Base-by-base conservation (phyloP, 2,113 vertebrate genomes). In the Labeo rohita region DNA sequence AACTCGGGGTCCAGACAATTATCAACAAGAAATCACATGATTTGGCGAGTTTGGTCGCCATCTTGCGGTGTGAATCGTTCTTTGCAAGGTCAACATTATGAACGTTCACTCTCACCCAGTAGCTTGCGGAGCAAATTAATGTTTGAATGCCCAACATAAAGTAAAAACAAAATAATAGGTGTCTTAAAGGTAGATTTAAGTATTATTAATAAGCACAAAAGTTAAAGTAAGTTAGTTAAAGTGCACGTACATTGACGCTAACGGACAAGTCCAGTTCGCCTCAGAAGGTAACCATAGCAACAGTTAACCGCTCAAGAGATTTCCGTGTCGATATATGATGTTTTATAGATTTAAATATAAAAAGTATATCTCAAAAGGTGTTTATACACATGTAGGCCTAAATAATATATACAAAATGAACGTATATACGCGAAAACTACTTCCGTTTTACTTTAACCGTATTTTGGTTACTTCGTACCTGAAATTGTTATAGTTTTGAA, bases 21-120 rank as follows among this genome's bases (percentile, higher is more conserved):
- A 6, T 68, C 0, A 52, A 21, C 1, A 66, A 16, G 47, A 52
- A 68, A 49, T 45, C 43, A 12, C 45, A 28, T 43, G 56, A 66
- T 70, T 70, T 13, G 23, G 28, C 7, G 80, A 70, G 63, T 82
- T 36, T 70, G 80, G 80, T 34, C 80, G 23, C 80, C 80, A 82
- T 82, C 80, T 82, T 39, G 80, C 47, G 80, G 28, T 2, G 23
- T 0, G 59, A 65, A 65, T 5, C 4, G 13, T 9, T 34, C 39
- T 34, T 7, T 49, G 16, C 43, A 34, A 10, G 59, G 3, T 10
- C 5, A 54, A 36, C 3, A 8, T 8, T 4, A 39, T 65, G 3
- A 66, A 63, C 61, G 23, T 3, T 13, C 4, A 12, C 9, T 6
- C 8, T 68, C 13, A 16, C 6, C 13, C 9, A 9, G 45, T 1